Base-by-base conservation (phyloP, 2,888 invertebrate genomes). In the Harmothoe impar region DNA sequence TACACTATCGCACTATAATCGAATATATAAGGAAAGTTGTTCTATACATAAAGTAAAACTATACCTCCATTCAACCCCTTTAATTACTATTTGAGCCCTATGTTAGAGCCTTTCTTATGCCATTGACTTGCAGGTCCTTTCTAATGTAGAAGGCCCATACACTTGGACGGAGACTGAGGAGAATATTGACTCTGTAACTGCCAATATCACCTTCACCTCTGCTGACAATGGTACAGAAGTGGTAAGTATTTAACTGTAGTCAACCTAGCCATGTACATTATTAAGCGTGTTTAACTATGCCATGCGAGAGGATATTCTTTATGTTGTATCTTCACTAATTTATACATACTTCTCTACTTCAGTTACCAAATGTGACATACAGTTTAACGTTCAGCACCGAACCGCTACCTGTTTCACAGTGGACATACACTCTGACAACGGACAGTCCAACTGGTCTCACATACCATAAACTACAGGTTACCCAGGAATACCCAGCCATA, bases 141-240 rank as follows among this genome's bases (percentile, higher is more conserved):
- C 84, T n/a, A 84, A 84, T 25, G 51, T 51, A 10, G 84, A 84
- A 25, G 84, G 84, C 23, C 84, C 84, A 17, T 84, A 84, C 51
- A 84, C 84, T 1, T 84, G 84, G 84, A 51, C 84, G 25, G 84
- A 84, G 43, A 84, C 51, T 33, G 84, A 84, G 25, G 84, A 84
- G 20, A 72, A 29, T 29, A 35, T 84, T 17, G 84, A 84, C 25
- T n/a, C 84, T 43, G 84, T 84, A 7, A 84, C 84, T 1, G 23
- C 84, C 35, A 84, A 84, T 35, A n/a, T 84, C 12, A 84, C 84
- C 43, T 84, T 84, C 20, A 84, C 72, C 12, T 29, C 72, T 23
- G 72, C 72, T 15, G 72, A 15, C 29, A 72, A 72, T 25, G 29
- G 72, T 15, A 72, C 72, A 15, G 29, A 25, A 72, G 72, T 72